Percentiles rank a stretch among this genome's conserved stretches.
These are phyloP conservation scores for Gopherus flavomarginatus DNA, from an alignment of 2,113 vertebrate genomes.

Conservation along the genomic window DNA sequence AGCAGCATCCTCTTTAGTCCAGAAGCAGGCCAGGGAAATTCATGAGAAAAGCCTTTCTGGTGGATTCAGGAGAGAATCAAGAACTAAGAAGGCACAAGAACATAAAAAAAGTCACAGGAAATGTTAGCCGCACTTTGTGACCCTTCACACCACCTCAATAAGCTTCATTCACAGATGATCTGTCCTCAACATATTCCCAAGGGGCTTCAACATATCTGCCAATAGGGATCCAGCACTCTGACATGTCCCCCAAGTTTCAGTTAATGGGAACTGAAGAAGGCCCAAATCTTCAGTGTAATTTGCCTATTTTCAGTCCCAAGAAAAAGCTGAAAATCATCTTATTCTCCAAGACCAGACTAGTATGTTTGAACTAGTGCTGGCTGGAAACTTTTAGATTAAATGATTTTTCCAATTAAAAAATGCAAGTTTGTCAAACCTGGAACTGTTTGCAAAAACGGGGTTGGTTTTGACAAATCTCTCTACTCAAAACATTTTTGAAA, in stretches of 20 bases:
- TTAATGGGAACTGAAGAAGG: not conserved
- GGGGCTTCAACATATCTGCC: not conserved
- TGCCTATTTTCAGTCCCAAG: not conserved
- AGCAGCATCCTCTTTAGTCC: constrained; percentile 37
- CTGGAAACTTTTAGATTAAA: too few relatives aligned
- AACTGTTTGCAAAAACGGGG: not conserved
- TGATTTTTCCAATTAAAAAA: too few relatives aligned
- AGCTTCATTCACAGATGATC: not conserved
- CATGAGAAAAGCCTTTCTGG: constrained; percentile 49
- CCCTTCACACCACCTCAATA: constrained; percentile 47
- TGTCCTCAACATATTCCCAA: not conserved
- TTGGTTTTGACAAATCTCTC: too few relatives aligned
- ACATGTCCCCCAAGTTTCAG: not conserved
- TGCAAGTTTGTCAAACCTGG: not conserved
- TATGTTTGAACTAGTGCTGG: not conserved
- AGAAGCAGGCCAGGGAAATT: constrained; percentile 31
- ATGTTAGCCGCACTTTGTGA: not conserved
- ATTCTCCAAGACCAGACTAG: not conserved
- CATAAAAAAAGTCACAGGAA: constrained; percentile 54
- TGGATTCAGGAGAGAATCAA: constrained; percentile 47
- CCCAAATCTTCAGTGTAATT: not conserved
- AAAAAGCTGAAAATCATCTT: not conserved
- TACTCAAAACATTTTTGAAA: too few relatives aligned
- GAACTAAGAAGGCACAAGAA: not conserved
- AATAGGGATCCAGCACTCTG: not conserved